These are phyloP conservation scores for Rhizoglyphus robini DNA, from an alignment of 1,140 invertebrate species.

Conservation along the genomic window DNA sequence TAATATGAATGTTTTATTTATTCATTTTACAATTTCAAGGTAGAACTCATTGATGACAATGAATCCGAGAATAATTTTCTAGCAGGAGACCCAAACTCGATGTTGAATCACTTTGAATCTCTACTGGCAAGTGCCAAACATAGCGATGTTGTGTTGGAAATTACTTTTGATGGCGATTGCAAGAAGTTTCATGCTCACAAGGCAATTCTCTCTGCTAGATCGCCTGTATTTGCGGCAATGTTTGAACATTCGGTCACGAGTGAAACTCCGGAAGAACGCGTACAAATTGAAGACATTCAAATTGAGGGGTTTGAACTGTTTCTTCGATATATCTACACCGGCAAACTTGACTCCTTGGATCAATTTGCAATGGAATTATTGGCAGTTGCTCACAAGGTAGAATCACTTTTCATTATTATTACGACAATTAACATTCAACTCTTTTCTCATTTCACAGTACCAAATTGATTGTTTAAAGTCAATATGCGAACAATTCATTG, in stretches of 20 bases:
- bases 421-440: too few relatives aligned
- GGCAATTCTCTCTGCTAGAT: conserved; percentile 86
- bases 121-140: conserved; percentile 93
- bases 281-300: conserved; percentile 93
- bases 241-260: conserved; percentile 99
- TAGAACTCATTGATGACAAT: too few relatives aligned
- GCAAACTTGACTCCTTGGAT: conserved; percentile 82
- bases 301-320: conserved; percentile 91
- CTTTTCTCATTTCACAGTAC: too few relatives aligned
- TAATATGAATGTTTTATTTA: too few relatives aligned
- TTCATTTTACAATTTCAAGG: too few relatives aligned
- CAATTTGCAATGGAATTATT: conserved; percentile 95
- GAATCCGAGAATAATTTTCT: too few relatives aligned
- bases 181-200: conserved; percentile 93
- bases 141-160: conserved; percentile 84
- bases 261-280: conserved; percentile 87
- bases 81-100: too few relatives aligned
- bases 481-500: too few relatives aligned
- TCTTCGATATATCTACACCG: conserved; percentile 95
- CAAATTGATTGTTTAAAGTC: too few relatives aligned
- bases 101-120: too few relatives aligned
- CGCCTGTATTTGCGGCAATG: conserved; percentile 93
- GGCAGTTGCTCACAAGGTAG: conserved; percentile 82
- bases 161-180: too few relatives aligned
- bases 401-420: too few relatives aligned